Evolutionary conservation across 2,113 vertebrate species (phyloP).

Genomic region (Melanerpes aurifrons): DNA sequence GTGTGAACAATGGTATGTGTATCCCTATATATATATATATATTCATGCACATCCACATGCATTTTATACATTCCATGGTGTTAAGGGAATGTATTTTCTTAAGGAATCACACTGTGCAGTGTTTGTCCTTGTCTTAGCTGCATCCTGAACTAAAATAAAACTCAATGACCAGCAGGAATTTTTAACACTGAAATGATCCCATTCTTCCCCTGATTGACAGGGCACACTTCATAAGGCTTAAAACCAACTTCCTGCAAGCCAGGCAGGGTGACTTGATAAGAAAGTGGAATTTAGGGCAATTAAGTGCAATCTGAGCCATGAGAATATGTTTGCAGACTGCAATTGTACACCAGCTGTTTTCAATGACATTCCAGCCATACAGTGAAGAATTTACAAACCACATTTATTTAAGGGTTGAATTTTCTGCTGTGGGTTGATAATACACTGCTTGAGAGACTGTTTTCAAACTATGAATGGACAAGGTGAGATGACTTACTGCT

Average conservation of each 20-base stretch:
- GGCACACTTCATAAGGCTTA: conserved; percentile 66
- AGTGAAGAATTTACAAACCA: conserved; percentile 60
- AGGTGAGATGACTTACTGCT: conserved; percentile 16
- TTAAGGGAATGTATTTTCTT: conserved; percentile 52
- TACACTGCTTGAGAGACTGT: neutral
- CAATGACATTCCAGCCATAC: conserved; percentile 72
- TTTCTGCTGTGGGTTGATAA: conserved; percentile 14
- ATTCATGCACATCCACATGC: conserved; percentile 15
- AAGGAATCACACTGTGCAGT: conserved; percentile 34
- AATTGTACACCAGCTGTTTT: conserved; percentile 68
- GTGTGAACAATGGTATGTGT: conserved; percentile 51
- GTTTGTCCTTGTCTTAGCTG: conserved; percentile 37
- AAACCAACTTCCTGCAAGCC: conserved; percentile 69
- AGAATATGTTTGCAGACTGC: conserved; percentile 66
- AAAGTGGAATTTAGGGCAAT: conserved; percentile 72
- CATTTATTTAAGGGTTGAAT: conserved; percentile 45
- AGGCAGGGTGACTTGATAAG: conserved; percentile 74
- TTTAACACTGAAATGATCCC: conserved; percentile 35
- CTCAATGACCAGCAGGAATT: neutral
- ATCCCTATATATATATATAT: neutral
- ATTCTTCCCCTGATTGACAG: conserved; percentile 65
- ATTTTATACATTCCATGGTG: conserved; percentile 28
- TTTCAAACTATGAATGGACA: conserved; percentile 9
- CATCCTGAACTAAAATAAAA: conserved; percentile 34
- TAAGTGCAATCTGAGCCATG: conserved; percentile 71